phyloP scores from a whole-genome alignment of 1,140 invertebrate genomes.

The Drosophila albomicans region DNA sequence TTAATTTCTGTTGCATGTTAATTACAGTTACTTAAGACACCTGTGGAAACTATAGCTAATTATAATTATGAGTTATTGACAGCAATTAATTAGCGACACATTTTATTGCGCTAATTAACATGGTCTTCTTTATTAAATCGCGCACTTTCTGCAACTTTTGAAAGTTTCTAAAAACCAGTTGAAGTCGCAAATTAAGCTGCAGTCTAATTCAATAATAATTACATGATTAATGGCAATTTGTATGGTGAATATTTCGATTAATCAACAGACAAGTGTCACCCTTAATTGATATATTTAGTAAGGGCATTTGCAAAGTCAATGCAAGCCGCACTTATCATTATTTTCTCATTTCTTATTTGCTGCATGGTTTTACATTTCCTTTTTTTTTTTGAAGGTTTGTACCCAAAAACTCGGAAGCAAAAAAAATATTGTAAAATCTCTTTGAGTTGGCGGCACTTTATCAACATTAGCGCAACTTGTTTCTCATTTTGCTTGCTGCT shows the following conservation, averaged over 20 bases:
- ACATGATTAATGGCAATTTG: background rate
- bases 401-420: conserved; percentile 20
- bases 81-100: no score
- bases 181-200: background rate
- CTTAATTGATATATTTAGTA: background rate
- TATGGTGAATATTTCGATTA: background rate
- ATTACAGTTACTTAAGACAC: background rate
- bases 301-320: conserved; percentile 30
- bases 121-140: no score
- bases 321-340: conserved; percentile 7
- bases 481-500: conserved; percentile 44
- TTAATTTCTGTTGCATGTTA: background rate
- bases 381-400: conserved; percentile 19
- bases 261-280: background rate
- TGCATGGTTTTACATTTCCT: conserved; percentile 1
- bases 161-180: background rate
- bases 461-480: conserved; percentile 71
- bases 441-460: conserved; percentile 66
- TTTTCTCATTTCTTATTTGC: conserved; percentile 22
- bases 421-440: conserved; percentile 64
- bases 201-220: background rate
- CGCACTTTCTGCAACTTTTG: no score
- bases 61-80: no score
- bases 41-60: no score
- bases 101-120: no score